A percentile compares a stretch with the other conserved stretches of the same genome.
These are phyloP conservation scores for Prosopocoilus inquinatus DNA, from an alignment of 2,888 invertebrate genomes.

Conservation along the genomic window DNA sequence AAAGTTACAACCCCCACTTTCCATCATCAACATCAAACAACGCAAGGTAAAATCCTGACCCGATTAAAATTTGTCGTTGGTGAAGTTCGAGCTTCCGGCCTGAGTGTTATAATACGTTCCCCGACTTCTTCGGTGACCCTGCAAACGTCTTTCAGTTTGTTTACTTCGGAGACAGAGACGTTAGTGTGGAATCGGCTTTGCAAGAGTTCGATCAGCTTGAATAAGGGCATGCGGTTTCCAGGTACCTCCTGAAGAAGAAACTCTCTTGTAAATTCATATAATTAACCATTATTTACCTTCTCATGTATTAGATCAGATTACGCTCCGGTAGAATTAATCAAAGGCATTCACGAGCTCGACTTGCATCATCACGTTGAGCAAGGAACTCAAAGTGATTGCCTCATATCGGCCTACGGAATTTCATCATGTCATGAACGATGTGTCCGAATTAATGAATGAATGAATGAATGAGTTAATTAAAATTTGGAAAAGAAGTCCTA, in stretches of 20 bases:
- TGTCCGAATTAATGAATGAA: not conserved
- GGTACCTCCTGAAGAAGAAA: conserved; percentile 64
- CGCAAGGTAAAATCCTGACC: conserved; percentile 26
- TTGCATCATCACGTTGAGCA: conserved; percentile 1
- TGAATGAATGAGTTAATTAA: not conserved
- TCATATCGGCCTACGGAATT: conserved; percentile 31
- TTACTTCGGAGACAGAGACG: conserved; percentile 68
- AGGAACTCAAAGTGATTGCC: conserved; percentile 24
- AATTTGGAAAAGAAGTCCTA: conserved; percentile 29
- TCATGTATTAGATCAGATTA: conserved; percentile 12
- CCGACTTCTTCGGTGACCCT: conserved; percentile 63
- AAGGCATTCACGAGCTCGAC: conserved; percentile 11
- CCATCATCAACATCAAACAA: not conserved
- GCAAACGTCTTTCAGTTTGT: conserved; percentile 75
- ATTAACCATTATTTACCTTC: too few relatives aligned
- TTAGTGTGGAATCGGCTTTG: conserved; percentile 78
- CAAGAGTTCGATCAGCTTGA: conserved; percentile 79
- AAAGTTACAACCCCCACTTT: not conserved
- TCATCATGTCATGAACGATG: conserved; percentile 22
- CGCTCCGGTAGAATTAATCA: conserved; percentile 20
- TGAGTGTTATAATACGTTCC: conserved; percentile 69
- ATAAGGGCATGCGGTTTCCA: conserved; percentile 70
- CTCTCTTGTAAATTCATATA: too few relatives aligned
- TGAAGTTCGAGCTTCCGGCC: conserved; percentile 58
- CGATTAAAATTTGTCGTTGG: conserved; percentile 50